Conservation (phyloP, 2,797 vertebrate species). For the Anisognathus igniventris region DNA sequence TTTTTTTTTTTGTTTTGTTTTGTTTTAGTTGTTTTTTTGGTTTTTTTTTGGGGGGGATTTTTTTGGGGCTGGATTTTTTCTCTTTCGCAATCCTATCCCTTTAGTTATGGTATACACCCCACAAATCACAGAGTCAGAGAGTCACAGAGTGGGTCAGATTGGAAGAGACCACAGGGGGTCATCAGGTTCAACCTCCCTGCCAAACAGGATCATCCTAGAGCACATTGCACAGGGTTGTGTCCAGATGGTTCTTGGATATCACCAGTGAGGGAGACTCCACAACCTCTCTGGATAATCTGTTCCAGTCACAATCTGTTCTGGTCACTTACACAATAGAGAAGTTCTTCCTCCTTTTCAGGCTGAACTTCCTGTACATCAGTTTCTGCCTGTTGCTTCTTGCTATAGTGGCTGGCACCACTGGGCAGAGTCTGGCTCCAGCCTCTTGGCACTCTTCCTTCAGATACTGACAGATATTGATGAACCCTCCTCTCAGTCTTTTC, state of each 20-base stretch:
- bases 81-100: fast-evolving
- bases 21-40: too few species aligned
- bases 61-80: not conserved
- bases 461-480: not conserved
- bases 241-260: not conserved
- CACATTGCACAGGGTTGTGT: not conserved
- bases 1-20: too few species aligned
- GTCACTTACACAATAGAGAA: not conserved
- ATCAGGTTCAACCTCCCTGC: not conserved
- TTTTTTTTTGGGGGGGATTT: too few species aligned
- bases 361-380: not conserved
- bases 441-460: not conserved
- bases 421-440: not conserved
- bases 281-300: not conserved
- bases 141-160: not conserved
- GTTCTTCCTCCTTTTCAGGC: not conserved
- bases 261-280: not conserved
- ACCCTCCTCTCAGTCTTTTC: not conserved
- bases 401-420: fast-evolving
- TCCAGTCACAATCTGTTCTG: not conserved
- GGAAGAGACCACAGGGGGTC: not conserved
- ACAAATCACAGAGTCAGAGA: not conserved
- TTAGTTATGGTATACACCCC: not conserved
- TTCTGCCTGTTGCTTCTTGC: too few species aligned
- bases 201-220: not conserved